phyloP scores from a whole-genome alignment of 2,113 vertebrate genomes.

The Apteryx mantelli region DNA sequence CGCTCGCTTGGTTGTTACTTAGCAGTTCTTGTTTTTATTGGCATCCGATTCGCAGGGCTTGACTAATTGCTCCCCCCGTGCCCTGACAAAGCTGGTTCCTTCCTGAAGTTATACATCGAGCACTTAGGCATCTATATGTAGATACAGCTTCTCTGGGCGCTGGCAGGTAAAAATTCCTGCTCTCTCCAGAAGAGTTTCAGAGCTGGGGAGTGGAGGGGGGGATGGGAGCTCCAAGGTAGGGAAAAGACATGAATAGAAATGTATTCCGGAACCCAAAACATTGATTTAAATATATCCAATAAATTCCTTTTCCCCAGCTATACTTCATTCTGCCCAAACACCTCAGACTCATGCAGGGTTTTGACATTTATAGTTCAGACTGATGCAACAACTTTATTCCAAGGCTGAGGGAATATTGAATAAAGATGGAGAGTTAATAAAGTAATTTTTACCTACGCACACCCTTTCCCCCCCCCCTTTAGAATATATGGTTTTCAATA shows the following conservation, averaged over 20 bases:
- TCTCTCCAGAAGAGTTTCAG: neutral
- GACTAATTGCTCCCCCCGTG: neutral
- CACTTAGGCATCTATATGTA: too few species aligned
- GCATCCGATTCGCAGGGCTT: neutral
- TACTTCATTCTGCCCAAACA: constrained; percentile 11
- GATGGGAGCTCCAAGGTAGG: neutral
- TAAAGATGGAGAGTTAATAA: constrained; percentile 43
- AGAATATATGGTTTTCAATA: neutral
- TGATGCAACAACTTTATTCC: constrained; percentile 43
- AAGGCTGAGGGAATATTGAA: constrained; percentile 24
- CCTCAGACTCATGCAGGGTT: neutral
- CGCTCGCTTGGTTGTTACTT: neutral
- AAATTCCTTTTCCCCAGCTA: constrained; percentile 16
- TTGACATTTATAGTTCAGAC: constrained; percentile 14
- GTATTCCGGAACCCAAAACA: neutral
- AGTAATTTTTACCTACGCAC: constrained; percentile 30
- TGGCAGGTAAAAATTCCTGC: neutral
- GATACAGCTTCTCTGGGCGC: too few species aligned
- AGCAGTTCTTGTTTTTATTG: neutral
- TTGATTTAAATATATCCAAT: constrained; percentile 40
- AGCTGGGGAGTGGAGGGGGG: neutral
- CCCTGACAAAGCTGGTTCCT: neutral
- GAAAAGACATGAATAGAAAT: neutral
- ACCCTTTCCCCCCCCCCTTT: neutral
- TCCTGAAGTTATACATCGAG: neutral